Evolutionary conservation across 2,888 invertebrate genomes (phyloP), one percentile per base, ranked within the genome.

Genomic region (Iphiclides podalirius): DNA sequence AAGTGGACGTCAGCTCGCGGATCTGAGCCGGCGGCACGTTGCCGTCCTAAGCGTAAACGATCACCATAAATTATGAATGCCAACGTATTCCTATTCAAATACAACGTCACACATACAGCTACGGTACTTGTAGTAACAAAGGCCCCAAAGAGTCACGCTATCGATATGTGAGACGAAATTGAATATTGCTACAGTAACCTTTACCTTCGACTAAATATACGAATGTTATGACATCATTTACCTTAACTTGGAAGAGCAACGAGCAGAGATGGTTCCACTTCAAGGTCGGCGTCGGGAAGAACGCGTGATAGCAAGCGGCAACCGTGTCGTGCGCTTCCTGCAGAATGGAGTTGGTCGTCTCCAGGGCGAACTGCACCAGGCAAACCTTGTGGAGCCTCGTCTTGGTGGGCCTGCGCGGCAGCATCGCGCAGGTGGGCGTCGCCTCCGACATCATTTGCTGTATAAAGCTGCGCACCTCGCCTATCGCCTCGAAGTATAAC

Each of bases 261-360:
- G 96, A 95, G 73, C 97, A 97, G 0, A 98, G 85, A 66, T 96
- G 95, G 57, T 94, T 94, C 98, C 98, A 98, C 74, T 98, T 98
- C 43, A 98, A 86, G 45, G 93, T 94, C 0, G 96, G 95, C 0
- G 97, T 98, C 0, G 98, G 98, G 79, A 97, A 98, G 84, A 99
- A 98, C 0, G 97, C 97, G 77, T 98, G 97, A 70, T 97, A 98
- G 70, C 98, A 97, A 1, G 95, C 91, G 1, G 96, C 94, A 70
- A 97, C 96, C 1, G 98, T 97, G 46, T 93, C 92, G 61, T 98
- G 96, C 49, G 97, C 96, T 75, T 98, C 98, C 44, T 95, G 94
- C 46, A 98, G 81, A 57, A 98, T 94, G 23, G 94, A 91, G 45
- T 90, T 90, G 1, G 93, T 92, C 90, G 94, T 88, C 49, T 91